phyloP scores from a whole-genome alignment of 2,113 vertebrate species.

The Okapia johnstoni region DNA sequence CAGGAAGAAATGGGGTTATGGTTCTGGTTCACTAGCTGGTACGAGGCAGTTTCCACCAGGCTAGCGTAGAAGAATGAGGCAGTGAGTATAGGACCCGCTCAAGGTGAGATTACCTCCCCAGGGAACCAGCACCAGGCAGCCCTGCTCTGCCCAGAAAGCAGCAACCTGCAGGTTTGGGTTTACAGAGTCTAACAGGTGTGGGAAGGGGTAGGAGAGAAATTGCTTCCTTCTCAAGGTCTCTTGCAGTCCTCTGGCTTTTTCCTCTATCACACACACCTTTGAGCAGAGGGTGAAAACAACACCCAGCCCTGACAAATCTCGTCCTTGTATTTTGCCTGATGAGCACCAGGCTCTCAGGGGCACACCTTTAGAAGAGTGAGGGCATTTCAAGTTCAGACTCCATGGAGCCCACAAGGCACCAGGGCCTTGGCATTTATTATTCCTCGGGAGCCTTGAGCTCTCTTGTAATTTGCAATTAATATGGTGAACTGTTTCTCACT shows the following conservation, averaged over 20 bases:
- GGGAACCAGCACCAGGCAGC: no score
- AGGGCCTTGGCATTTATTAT: accelerated
- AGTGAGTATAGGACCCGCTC: neutral
- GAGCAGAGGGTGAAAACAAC: neutral
- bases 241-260: neutral
- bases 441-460: neutral
- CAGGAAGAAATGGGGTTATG: neutral
- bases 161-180: no score
- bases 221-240: neutral
- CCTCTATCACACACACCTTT: neutral
- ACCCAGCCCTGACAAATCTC: neutral
- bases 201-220: neutral
- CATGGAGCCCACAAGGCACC: accelerated
- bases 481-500: neutral
- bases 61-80: neutral
- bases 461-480: neutral
- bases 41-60: neutral
- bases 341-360: neutral
- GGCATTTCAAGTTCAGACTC: neutral
- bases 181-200: no score
- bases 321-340: neutral
- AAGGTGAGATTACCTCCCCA: neutral
- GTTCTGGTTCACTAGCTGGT: neutral
- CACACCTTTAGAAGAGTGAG: neutral
- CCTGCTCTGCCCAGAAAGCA: neutral